Evolutionary conservation across 2,888 invertebrate species (phyloP).

Genomic region (Artemia sinica): DNA sequence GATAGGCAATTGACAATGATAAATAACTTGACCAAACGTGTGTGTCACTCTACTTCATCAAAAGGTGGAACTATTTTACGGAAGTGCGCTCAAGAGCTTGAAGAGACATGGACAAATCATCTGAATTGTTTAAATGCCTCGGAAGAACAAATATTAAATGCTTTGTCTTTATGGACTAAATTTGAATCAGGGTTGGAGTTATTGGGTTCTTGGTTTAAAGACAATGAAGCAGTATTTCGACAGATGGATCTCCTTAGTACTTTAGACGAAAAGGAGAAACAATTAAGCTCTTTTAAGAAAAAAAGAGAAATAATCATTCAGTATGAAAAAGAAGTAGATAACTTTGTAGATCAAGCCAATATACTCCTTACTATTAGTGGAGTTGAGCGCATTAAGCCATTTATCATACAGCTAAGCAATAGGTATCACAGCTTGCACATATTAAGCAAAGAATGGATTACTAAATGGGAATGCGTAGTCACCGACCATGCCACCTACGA

Average conservation of each 20-base stretch:
- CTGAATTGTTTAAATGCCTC: conserved; percentile 35
- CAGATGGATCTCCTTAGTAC: conserved; percentile 67
- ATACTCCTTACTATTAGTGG: conserved; percentile 62
- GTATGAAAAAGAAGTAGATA: conserved; percentile 68
- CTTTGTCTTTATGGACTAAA: conserved; percentile 63
- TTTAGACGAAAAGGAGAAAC: conserved; percentile 57
- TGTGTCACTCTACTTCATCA: conserved; percentile 59
- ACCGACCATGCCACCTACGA: conserved; percentile 64
- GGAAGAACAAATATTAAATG: conserved; percentile 52
- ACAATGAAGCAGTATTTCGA: conserved; percentile 62
- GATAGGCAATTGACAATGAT: conserved; percentile 45
- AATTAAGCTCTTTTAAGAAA: conserved; percentile 50
- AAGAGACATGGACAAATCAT: conserved; percentile 48
- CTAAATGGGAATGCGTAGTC: conserved; percentile 62
- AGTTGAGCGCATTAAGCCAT: conserved; percentile 63
- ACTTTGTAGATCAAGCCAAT: conserved; percentile 76
- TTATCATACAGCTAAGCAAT: conserved; percentile 73
- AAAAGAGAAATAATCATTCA: conserved; percentile 55
- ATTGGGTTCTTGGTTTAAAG: conserved; percentile 68
- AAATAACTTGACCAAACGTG: conserved; percentile 44
- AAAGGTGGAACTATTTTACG: conserved; percentile 54
- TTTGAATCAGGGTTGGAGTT: conserved; percentile 65
- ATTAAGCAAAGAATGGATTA: conserved; percentile 66
- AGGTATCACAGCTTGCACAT: conserved; percentile 58
- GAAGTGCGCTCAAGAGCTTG: conserved; percentile 51